Base-by-base conservation (phyloP, 2,113 vertebrate genomes). In the Chlorocebus sabaeus region DNA sequence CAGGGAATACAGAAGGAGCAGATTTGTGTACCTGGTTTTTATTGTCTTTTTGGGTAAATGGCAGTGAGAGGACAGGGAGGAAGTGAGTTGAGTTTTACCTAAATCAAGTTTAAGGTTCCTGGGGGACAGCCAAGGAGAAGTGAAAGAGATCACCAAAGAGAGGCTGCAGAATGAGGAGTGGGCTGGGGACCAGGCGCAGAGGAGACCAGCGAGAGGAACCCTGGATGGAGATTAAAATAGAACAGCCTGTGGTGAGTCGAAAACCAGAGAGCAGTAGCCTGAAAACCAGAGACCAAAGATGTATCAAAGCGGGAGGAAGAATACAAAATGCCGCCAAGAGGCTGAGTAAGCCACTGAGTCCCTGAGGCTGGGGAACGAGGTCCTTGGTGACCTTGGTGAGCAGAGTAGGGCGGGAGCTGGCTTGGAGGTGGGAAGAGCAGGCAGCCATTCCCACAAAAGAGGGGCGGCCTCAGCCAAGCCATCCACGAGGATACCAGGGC, bases 371-470 rank as follows among this genome's bases (percentile, higher is more conserved):
- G 32, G 40, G n/a, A 1, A 14, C 7, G 48, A 72, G 78, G 78
- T 12, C 82, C 79, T 20, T 0, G 0, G 23, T 72, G 92, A 40
- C 57, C 86, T 64, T 72, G 50, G 45, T 2, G 68, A 70, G 75
- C 7, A 6, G 38, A 8, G 22, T 4, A 0, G 57, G 64, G 3
- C n/a, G 18, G 45, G 50, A 35, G 27, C 3, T 23, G 4, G 11
- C 35, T 8, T 43, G 22, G 57, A 81, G 20, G 43, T 38, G 25
- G 25, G n/a, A 50, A 14, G 43, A 73, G 50, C 13, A 11, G 59
- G 45, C 40, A 45, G n/a, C 30, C 57, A 0, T 55, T 81, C 35
- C 43, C 32, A 27, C n/a, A 5, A 38, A n/a, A 7, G 6, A 27
- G 5, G 35, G 20, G 23, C 16, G 4, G 38, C 89, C 48, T 59